Conservation (phyloP, 2,113 vertebrate genomes). For the Notothenia rossii region DNA sequence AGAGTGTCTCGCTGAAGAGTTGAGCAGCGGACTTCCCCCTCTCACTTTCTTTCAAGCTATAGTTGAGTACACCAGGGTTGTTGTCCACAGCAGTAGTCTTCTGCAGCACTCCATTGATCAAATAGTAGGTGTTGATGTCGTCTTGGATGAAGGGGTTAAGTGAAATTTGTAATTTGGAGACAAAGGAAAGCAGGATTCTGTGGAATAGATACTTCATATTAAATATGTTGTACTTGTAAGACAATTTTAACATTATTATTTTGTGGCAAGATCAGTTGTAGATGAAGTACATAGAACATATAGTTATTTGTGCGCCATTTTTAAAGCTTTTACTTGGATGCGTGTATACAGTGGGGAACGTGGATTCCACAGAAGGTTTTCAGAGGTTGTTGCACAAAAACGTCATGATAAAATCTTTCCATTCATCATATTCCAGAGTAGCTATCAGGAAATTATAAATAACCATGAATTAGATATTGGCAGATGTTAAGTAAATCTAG, state of each 20-base stretch:
- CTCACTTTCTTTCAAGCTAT: conserved; percentile 72
- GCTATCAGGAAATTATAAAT: too few relatives aligned
- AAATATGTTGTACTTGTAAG: not conserved
- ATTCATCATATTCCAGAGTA: too few relatives aligned
- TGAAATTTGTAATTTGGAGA: conserved; percentile 67
- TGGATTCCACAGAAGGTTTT: too few relatives aligned
- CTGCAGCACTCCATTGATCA: conserved; percentile 72
- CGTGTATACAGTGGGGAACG: too few relatives aligned
- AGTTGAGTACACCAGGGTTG: conserved; percentile 79
- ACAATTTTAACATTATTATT: not conserved
- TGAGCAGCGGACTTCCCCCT: conserved; percentile 76
- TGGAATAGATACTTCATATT: not conserved
- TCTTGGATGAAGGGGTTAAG: conserved; percentile 80
- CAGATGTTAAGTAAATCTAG: too few relatives aligned
- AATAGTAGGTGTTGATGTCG: conserved; percentile 83
- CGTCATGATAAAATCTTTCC: too few relatives aligned
- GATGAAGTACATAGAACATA: not conserved
- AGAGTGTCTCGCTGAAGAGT: conserved; percentile 78
- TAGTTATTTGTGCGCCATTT: not conserved
- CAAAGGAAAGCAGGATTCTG: conserved; percentile 81
- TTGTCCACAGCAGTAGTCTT: conserved; percentile 74
- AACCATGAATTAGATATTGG: too few relatives aligned
- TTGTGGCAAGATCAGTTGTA: not conserved
- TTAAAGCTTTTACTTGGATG: too few relatives aligned
- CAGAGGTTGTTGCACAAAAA: too few relatives aligned